These are phyloP conservation scores for Onychostoma macrolepis DNA, from an alignment of 2,113 vertebrate genomes.

Conservation along the genomic window DNA sequence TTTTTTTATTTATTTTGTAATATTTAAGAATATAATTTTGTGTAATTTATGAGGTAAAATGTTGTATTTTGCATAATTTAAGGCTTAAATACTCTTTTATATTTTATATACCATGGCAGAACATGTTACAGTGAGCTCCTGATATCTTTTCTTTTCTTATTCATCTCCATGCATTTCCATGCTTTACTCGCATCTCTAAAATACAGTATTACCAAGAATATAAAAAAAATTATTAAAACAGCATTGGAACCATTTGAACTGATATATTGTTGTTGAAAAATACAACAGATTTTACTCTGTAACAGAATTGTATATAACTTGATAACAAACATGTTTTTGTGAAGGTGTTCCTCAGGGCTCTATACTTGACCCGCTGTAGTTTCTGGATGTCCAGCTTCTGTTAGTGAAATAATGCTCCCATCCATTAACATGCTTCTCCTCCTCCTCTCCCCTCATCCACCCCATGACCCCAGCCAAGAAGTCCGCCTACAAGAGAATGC, in stretches of 20 bases:
- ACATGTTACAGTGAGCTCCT: background rate
- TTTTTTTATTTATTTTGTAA: background rate
- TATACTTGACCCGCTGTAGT: background rate
- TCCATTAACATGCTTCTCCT: conserved; percentile 92
- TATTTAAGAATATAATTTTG: background rate
- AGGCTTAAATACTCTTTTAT: background rate
- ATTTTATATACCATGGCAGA: background rate
- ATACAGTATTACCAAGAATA: background rate
- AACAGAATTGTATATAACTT: background rate
- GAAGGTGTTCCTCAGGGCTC: conserved; percentile 24
- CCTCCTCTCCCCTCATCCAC: conserved; percentile 78
- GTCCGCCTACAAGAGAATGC: conserved; percentile 92
- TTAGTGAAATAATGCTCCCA: conserved; percentile 76
- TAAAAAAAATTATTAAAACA: background rate
- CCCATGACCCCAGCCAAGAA: conserved; percentile 94
- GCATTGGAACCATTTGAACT: background rate
- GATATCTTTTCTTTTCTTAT: background rate
- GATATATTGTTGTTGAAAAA: background rate
- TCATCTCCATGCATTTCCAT: background rate
- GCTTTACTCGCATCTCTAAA: background rate
- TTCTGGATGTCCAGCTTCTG: conserved; percentile 22
- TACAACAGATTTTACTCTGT: background rate
- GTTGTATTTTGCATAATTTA: background rate
- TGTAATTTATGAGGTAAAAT: background rate
- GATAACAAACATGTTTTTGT: background rate